Evolutionary conservation across 2,888 invertebrate genomes (phyloP).

Genomic region (Oscheius sp.): DNA sequence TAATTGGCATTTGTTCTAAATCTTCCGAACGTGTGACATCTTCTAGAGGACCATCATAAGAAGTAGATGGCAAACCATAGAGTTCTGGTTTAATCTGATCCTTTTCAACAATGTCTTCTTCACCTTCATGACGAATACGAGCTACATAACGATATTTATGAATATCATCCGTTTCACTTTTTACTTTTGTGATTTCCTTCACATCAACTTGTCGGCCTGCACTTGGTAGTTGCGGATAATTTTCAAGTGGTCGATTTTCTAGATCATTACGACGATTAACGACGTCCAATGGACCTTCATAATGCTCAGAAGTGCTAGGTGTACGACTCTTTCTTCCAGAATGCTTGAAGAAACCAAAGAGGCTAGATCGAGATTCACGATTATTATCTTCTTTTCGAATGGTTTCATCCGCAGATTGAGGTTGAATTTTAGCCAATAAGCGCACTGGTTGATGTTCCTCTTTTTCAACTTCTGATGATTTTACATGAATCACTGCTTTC

Average conservation of each 20-base stretch:
- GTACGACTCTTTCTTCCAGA: background rate
- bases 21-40: slow-evolving; percentile 29
- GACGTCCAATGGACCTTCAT: slow-evolving; percentile 15
- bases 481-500: slow-evolving; percentile 17
- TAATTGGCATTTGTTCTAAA: slow-evolving; percentile 30
- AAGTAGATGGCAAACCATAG: slow-evolving; percentile 29
- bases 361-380: slow-evolving; percentile 3
- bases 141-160: slow-evolving; percentile 31
- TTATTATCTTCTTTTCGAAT: background rate
- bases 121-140: slow-evolving; percentile 38
- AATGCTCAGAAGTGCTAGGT: background rate
- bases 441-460: slow-evolving; percentile 24
- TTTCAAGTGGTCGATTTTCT: slow-evolving; percentile 19
- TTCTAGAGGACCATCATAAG: slow-evolving; percentile 34
- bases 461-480: background rate
- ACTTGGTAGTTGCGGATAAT: background rate
- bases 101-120: slow-evolving; percentile 37
- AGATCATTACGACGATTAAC: slow-evolving; percentile 15
- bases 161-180: background rate
- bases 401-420: slow-evolving; percentile 28
- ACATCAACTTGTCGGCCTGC: background rate
- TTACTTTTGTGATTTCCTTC: background rate
- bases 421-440: slow-evolving; percentile 35
- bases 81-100: slow-evolving; percentile 25
- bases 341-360: slow-evolving; percentile 16